Base-by-base conservation (phyloP, 1,140 invertebrate genomes). In the Mercenaria mercenaria region DNA sequence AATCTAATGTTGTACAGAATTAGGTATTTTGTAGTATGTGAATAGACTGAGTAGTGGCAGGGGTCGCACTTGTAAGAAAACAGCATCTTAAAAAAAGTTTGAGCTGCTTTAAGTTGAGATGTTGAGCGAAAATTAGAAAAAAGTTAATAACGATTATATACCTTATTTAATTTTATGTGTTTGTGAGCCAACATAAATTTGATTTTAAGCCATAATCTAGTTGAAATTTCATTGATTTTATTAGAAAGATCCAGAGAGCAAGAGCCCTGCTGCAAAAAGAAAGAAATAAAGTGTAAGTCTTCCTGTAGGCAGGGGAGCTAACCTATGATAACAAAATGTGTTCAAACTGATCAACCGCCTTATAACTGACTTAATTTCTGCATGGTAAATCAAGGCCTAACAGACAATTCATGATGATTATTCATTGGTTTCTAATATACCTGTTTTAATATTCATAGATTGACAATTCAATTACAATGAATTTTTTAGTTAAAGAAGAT, bases 251-350 rank as follows among this genome's bases (percentile, higher is more conserved):
- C 2, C 15, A n/a, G 67, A 72, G 3, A 72, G 11, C 34, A 72
- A 72, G 15, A 72, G 34, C 34, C 8, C 67, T 39, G 67, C 67
- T 20, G 4, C 67, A 41, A 37, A 72, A 72, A 18, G 67, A 72
- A 72, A 72, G 67, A 72, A 72, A 72, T 72, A 41, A 34, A 72
- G 67, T 23, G 67, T 72, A 72, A 72, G 67, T 72, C 20, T 72
- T 8, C 29, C 6, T 72, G 67, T 72, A 72, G 34, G 18, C 67
- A 41, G 67, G 67, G 67, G 34, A 39, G 67, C 67, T 72, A 72
- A 72, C 67, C 11, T 23, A 0, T 37, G 32, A 41, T 72, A 39
- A 39, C 34, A 29, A 34, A n/a, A 41, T 29, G 59, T 64, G 26
- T 29, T 29, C 10, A n/a, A 56, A 29, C 59, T 29, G n/a, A 64